Percentiles rank a stretch among this genome's conserved stretches.
These are phyloP conservation scores for Latrodectus geometricus DNA, from an alignment of 1,140 invertebrate genomes.

Conservation along the genomic window DNA sequence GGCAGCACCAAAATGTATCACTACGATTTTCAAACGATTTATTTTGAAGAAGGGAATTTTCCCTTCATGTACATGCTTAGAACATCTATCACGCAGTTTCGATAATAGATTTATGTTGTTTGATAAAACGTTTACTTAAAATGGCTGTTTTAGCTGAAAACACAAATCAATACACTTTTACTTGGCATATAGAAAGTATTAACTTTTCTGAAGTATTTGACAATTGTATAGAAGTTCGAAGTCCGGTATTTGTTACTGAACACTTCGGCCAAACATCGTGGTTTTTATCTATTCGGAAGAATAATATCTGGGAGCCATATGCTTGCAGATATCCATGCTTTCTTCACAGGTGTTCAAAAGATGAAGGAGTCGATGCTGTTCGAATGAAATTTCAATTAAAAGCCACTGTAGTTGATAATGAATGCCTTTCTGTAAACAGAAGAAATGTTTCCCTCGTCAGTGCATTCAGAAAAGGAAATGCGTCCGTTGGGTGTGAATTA, in stretches of 20 bases:
- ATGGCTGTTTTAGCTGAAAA: too few relatives aligned
- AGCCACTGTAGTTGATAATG: neutral
- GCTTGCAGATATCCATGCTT: too few relatives aligned
- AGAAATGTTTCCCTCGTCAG: neutral
- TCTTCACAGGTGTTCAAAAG: neutral
- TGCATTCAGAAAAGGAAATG: too few relatives aligned
- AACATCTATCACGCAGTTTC: too few relatives aligned
- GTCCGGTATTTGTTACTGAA: neutral
- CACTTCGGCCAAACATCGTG: neutral
- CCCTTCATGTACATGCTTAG: too few relatives aligned
- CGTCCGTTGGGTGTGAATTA: too few relatives aligned
- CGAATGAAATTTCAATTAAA: neutral
- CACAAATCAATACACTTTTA: neutral
- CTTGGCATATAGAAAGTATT: neutral
- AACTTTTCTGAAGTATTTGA: neutral
- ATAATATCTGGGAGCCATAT: too few relatives aligned
- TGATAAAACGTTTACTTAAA: too few relatives aligned
- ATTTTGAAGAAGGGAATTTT: too few relatives aligned
- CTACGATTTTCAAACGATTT: too few relatives aligned
- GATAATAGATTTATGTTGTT: too few relatives aligned
- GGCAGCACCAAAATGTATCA: too few relatives aligned
- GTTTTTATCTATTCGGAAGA: neutral
- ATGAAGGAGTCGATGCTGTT: neutral
- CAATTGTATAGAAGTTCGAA: neutral
- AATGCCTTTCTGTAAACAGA: neutral